Conservation (phyloP, 2,797 vertebrate species). For the Knipowitschia caucasica region DNA sequence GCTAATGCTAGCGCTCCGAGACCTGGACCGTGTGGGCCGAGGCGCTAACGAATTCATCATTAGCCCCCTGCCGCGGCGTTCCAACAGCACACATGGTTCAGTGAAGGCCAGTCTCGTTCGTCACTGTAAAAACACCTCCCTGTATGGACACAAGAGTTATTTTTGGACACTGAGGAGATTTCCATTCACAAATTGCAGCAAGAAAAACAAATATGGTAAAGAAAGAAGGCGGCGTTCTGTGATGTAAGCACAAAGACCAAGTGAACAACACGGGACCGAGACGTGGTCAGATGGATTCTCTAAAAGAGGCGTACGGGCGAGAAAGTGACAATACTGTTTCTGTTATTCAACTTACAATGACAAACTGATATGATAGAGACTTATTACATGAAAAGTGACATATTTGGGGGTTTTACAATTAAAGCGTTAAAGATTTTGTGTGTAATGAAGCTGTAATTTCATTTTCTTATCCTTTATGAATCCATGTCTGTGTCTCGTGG, state of each 20-base stretch:
- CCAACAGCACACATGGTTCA: slow-evolving; percentile 45
- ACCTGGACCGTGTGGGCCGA: slow-evolving; percentile 47
- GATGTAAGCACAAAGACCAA: neutral
- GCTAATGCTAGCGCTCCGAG: slow-evolving; percentile 27
- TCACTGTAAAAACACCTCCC: slow-evolving; percentile 58
- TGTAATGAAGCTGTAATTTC: no score
- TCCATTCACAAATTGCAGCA: slow-evolving; percentile 45
- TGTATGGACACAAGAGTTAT: slow-evolving; percentile 55
- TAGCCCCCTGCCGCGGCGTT: slow-evolving; percentile 52
- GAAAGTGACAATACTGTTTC: no score
- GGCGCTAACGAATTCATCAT: slow-evolving; percentile 55
- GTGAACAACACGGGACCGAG: neutral
- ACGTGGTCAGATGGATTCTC: no score
- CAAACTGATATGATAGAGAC: no score
- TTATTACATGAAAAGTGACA: no score
- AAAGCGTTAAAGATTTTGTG: no score
- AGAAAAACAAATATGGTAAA: slow-evolving; percentile 34
- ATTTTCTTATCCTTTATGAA: no score
- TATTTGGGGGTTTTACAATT: no score
- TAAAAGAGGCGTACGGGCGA: no score
- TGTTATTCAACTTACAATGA: no score
- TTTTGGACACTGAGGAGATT: slow-evolving; percentile 41
- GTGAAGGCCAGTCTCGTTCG: slow-evolving; percentile 41
- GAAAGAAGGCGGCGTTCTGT: slow-evolving; percentile 2
- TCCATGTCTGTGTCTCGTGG: no score